Base-by-base conservation (phyloP, 2,113 vertebrate genomes). In the Miniopterus natalensis region DNA sequence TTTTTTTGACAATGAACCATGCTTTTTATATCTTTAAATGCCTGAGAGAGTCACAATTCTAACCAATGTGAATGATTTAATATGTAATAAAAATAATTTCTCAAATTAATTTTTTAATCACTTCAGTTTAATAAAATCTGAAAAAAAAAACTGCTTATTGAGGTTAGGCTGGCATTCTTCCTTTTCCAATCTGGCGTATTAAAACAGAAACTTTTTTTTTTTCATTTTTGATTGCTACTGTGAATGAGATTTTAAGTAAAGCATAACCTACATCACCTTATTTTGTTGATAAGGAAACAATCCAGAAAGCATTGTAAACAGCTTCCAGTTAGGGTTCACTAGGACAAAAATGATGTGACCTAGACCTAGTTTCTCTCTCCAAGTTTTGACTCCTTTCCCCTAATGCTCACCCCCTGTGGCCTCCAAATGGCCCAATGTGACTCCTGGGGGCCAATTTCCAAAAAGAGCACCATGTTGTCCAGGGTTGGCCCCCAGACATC, bases 51-150 rank as follows among this genome's bases (percentile, higher is more conserved):
- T 7, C 59, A 83, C 42, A 95, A 87, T 84, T 83, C 40, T 57
- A 94, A 79, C 3, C 1, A 18, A 2, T 23, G 11, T 45, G 40
- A 74, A 71, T 77, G 47, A 81, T n/a, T 74, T 66, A 57, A 74
- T 27, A 80, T 90, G 90, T 92, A 90, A 79, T 31, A 88, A 85
- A 79, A 86, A 92, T 61, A 2, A 49, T 18, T 84, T 97, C 49
- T 57, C 3, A 92, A 61, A 90, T 93, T 71, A 84, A 78, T 65
- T 95, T 94, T 36, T 68, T 77, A 85, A 92, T 79, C 25, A 81
- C n/a, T 1, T 68, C 23, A 42, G 23, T 63, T 86, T 88, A 93
- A 51, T 65, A 45, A 90, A 88, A 93, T 53, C 29, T 81, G 15
- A 31, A 57, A 42, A 31, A 31, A 47, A 81, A 49, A 21, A 53